These are phyloP conservation scores for Hybos culiciformis DNA, from an alignment of 2,888 invertebrate species.

Conservation along the genomic window DNA sequence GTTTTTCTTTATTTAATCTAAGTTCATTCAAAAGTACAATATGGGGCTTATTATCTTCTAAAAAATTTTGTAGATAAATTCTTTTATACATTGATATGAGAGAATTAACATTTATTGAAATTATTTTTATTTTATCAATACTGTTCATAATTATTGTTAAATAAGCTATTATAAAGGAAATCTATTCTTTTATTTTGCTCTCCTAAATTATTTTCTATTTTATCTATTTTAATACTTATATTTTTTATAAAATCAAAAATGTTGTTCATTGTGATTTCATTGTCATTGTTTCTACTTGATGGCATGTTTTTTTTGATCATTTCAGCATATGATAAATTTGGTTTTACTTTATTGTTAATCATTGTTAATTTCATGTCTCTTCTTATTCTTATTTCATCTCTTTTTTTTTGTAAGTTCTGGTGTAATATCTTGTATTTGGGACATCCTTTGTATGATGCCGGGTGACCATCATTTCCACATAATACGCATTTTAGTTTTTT, in stretches of 20 bases:
- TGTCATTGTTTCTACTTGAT: neutral
- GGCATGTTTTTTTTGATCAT: neutral
- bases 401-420: neutral
- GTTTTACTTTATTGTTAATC: neutral
- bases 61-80: too few species aligned
- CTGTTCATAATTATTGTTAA: neutral
- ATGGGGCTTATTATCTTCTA: neutral
- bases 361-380: neutral
- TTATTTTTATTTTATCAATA: neutral
- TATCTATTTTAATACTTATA: neutral
- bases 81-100: too few species aligned
- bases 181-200: neutral
- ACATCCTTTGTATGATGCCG: neutral
- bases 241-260: neutral
- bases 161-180: neutral
- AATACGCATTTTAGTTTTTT: neutral
- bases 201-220: neutral
- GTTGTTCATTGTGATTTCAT: neutral
- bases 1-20: too few species aligned
- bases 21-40: too few species aligned
- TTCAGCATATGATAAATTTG: neutral
- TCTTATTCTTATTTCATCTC: neutral
- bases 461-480: neutral
- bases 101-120: neutral
- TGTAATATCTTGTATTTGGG: neutral